Evolutionary conservation across 2,888 invertebrate species (phyloP).

Genomic region (Kryphioiulus occultus): DNA sequence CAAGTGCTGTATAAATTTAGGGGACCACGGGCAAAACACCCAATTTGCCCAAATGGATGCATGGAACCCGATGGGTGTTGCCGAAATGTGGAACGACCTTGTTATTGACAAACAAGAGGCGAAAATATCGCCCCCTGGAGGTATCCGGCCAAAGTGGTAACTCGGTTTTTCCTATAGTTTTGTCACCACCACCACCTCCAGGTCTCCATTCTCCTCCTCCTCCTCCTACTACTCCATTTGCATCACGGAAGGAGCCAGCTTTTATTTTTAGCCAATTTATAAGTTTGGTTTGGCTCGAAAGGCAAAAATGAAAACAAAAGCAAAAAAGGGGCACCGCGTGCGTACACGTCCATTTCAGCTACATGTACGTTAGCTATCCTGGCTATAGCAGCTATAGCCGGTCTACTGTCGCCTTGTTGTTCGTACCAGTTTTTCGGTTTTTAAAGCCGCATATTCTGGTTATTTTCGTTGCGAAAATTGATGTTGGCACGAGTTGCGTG

Average conservation of each 20-base stretch:
- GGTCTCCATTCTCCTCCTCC: neutral
- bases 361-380: too few relatives aligned
- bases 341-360: too few relatives aligned
- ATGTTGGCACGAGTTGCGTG: neutral
- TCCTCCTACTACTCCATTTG: too few relatives aligned
- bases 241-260: too few relatives aligned
- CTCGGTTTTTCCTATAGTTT: neutral
- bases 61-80: too few relatives aligned
- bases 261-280: neutral
- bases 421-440: slow-evolving; percentile 10
- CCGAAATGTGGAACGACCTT: too few relatives aligned
- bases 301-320: slow-evolving; percentile 9
- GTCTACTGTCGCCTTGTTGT: neutral
- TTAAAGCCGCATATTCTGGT: neutral
- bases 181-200: neutral
- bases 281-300: neutral
- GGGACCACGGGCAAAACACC: too few relatives aligned
- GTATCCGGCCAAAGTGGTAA: neutral
- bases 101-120: neutral
- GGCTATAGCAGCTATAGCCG: too few relatives aligned
- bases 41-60: too few relatives aligned
- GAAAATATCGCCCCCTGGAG: neutral
- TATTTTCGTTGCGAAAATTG: neutral
- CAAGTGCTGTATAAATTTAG: too few relatives aligned
- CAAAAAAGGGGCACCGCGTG: neutral